Evolutionary conservation across 37 sponge, comb jelly and placozoan genomes (phyloP), one percentile per base, ranked within the genome.

Genomic region (Corticium candelabrum): DNA sequence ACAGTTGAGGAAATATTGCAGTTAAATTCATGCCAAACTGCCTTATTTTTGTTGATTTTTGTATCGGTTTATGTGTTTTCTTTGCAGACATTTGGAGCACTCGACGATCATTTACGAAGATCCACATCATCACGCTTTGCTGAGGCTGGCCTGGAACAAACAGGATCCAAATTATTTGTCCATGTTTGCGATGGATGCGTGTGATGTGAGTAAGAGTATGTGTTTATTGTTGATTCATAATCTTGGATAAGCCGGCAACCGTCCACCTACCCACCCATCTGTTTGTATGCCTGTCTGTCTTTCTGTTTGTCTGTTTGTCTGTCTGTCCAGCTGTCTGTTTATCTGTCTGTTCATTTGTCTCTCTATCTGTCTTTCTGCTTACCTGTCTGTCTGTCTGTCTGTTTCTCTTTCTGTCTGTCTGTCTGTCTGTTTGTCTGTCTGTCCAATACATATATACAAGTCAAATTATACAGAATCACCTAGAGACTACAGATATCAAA

Each of bases 91-190:
- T 68, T 40, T 96, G 62, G 96, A 96, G 78, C 96, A 96, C 74
- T 93, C 93, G 15, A 96, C 96, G 3, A 96, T 96, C 2, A 71
- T 96, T 34, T 96, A 92, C 71, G 96, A 96, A 41, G 93, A 92
- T 72, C 78, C 81, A 0, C 77, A 85, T 40, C 91, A 90, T 38
- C 86, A 79, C 39, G 87, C 96, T 1, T 81, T 96, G n/a, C 81
- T 96, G 71, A 76, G 96, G 31, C 85, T 96, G 2, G 74, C 82
- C 27, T 96, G 96, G 96, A 96, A 96, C 79, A 92, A 87, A 71
- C 96, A 96, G 57, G 96, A 96, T 41, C 85, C 93, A 5, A 96
- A 96, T 80, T 96, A 96, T 82, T 85, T 96, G n/a, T 88, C 93
- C 31, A 88, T 93, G 0, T 85, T 96, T 41, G 86, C 93, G 0